These are phyloP conservation scores for Syngnathus typhle DNA, from an alignment of 2,113 vertebrate genomes.

Conservation along the genomic window DNA sequence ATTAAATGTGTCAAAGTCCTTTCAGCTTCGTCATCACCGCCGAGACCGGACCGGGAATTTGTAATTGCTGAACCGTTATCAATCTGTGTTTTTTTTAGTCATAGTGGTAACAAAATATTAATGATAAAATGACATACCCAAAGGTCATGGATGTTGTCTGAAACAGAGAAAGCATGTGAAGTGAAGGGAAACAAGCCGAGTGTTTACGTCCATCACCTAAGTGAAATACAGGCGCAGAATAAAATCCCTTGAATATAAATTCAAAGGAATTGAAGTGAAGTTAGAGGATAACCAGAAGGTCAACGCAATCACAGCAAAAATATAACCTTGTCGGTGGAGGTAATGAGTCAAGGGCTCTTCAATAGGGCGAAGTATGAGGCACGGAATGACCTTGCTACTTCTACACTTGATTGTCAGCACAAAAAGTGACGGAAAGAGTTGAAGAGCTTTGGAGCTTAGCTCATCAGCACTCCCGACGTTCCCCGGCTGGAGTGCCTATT, in stretches of 20 bases:
- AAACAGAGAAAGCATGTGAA: neutral
- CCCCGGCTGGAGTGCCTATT: neutral
- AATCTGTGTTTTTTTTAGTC: neutral
- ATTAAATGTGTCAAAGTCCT: constrained; percentile 46
- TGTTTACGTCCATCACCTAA: neutral
- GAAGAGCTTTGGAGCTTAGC: constrained; percentile 1
- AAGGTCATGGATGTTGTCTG: constrained; percentile 1
- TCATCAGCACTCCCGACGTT: constrained; percentile 2
- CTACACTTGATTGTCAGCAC: constrained; percentile 3
- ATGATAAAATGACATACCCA: neutral
- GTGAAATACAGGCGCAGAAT: neutral
- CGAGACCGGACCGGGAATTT: constrained; percentile 12
- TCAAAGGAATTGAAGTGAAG: neutral
- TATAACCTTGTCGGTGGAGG: neutral
- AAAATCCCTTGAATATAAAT: neutral
- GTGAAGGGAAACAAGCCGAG: neutral
- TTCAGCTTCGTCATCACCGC: constrained; percentile 43
- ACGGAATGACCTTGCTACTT: neutral
- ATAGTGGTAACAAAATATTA: neutral
- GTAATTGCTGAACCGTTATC: constrained; percentile 5
- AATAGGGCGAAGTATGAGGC: neutral
- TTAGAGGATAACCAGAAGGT: neutral
- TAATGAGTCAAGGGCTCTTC: neutral
- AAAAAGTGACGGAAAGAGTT: constrained; percentile 3
- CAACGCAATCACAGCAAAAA: neutral